A percentile compares a stretch with the other conserved stretches of the same genome.
phyloP scores from a whole-genome alignment of 2,888 invertebrate species.

The Cephus sareptanus region DNA sequence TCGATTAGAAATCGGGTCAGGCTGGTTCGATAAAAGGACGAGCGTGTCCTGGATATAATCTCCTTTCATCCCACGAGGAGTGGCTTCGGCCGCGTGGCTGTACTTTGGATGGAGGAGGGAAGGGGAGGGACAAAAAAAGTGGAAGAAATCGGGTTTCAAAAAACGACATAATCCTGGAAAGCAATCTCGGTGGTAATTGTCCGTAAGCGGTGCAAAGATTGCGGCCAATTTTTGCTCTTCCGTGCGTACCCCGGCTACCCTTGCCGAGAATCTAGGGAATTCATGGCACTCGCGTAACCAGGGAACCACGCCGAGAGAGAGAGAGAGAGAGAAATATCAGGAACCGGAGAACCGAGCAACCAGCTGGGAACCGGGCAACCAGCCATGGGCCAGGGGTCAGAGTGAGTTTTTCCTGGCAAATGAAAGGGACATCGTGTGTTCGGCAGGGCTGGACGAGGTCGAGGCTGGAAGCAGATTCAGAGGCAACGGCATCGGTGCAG shows the following conservation, averaged over 20 bases:
- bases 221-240: slow-evolving; percentile 52
- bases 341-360: not conserved
- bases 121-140: not conserved
- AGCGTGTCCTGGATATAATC: not conserved
- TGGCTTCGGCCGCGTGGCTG: not conserved
- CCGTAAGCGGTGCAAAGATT: slow-evolving; percentile 53
- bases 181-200: slow-evolving; percentile 57
- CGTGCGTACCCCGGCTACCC: slow-evolving; percentile 38
- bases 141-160: not conserved
- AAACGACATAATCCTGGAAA: slow-evolving; percentile 22
- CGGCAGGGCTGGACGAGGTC: not conserved
- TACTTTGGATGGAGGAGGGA: not conserved
- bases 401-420: slow-evolving; percentile 29
- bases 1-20: not conserved
- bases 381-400: not conserved
- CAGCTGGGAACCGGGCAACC: not conserved
- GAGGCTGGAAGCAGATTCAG: not conserved
- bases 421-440: slow-evolving; percentile 18
- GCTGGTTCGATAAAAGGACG: not conserved
- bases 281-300: not conserved
- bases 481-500: not conserved
- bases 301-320: not conserved
- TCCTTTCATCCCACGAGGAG: not conserved
- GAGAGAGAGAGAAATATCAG: not conserved
- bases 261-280: not conserved